Evolutionary conservation across 2,888 invertebrate species (phyloP), one percentile per base, ranked within the genome.

Genomic region (Himalopsyche kuldschensis): DNA sequence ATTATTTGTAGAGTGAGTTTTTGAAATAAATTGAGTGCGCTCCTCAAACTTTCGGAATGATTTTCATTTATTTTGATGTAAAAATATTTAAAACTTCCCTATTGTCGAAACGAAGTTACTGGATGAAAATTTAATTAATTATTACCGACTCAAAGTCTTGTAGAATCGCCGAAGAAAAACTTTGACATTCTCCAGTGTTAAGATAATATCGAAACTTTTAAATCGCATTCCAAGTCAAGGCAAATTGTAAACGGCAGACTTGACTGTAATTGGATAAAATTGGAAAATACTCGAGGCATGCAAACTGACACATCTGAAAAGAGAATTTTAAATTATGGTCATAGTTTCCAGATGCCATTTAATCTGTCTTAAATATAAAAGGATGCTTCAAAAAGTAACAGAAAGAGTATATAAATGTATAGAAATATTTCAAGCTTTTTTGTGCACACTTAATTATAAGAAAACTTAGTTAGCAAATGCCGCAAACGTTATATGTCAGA

Each of bases 171-270:
- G 5, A 77, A 82, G 84, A 78, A 82, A 84, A 85, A 85, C 83
- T 85, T 85, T 82, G 83, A 82, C 85, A 85, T 82, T 84, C 80
- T 84, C 81, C 85, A 79, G 82, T 78, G 81, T 76, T 69, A 80
- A 82, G 82, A 85, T 82, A 84, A 84, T 79, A 82, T 80, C 83
- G 78, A 84, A 85, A 85, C 81, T 85, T 85, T 79, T 78, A 85
- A 85, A 84, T 85, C 85, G 85, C 85, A 85, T 85, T 84, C 82
- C 85, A 77, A 82, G 85, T 84, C 79, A 84, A 80, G 83, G 78
- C 69, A 85, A 85, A 76, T 85, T 84, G 85, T 85, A 35, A 80
- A 80, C 79, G 78, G 80, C 81, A 69, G 78, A 85, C 81, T 80
- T 76, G 82, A 76, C 35, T 82, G 47, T 85, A 85, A 85, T 85